Evolutionary conservation across 2,113 vertebrate genomes (phyloP), one percentile per base, ranked within the genome.

Genomic region (Sinocyclocheilus grahami): DNA sequence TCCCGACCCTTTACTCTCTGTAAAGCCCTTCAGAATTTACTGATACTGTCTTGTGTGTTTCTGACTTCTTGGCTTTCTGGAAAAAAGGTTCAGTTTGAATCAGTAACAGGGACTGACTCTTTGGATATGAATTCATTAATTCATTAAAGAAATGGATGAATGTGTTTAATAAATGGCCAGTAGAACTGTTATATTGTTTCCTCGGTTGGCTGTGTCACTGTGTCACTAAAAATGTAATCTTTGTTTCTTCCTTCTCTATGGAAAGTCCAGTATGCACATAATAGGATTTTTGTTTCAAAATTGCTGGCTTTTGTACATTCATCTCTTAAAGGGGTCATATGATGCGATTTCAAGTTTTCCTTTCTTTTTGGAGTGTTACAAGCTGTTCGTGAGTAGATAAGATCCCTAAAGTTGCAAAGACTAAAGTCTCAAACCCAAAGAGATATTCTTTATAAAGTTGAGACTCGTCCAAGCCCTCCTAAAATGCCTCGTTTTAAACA

Each of bases 141-240:
- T 82, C 14, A 67, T 82, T 65, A 67, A 3, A 46, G 78, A n/a
- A 80, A 82, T 48, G 79, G 79, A 7, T 63, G 33, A 37, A 37
- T 2, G 30, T 37, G 18, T 80, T 80, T 60, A 46, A 39, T 76
- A 42, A 80, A 63, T 63, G 12, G 6, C 7, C 22, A 24, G 22
- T 80, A 80, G 20, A 62, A 22, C 7, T 46, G 78, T 39, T 24
- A 37, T 16, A 80, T 80, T 62, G 58, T 42, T 42, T 62, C 20
- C n/a, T 1, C 13, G 22, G 5, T 48, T 75, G 72, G 10, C 24
- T 72, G 20, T 9, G n/a, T n/a, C n/a, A 39, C 27, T 18, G 3
- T 71, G 30, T 18, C 30, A 71, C 30, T 37, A 71, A 71, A 37
- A 37, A 71, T 18, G 8, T 71, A 37, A 37, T 71, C 30, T 72